These are phyloP conservation scores for Clarias magur DNA, from an alignment of 2,113 vertebrate genomes.

Conservation along the genomic window DNA sequence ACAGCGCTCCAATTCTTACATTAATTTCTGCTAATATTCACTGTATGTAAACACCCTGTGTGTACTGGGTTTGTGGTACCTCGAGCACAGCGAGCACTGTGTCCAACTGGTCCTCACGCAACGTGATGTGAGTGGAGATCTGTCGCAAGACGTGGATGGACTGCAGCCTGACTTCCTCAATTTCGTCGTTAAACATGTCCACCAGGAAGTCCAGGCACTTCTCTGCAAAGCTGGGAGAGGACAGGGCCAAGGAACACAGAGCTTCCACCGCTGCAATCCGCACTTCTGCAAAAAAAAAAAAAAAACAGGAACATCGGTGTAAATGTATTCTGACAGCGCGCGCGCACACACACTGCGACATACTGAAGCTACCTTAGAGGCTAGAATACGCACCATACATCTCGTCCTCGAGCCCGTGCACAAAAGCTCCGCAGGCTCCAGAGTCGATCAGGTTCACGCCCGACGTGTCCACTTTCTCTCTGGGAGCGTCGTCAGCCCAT, in stretches of 20 bases:
- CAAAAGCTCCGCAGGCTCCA: conserved; percentile 94
- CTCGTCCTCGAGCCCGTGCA: conserved; percentile 96
- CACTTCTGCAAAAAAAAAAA: conserved; percentile 77
- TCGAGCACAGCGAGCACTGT: conserved; percentile 93
- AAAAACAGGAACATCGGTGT: no score
- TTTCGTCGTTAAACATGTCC: conserved; percentile 99
- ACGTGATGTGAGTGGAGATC: conserved; percentile 91
- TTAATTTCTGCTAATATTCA: neutral
- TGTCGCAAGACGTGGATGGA: conserved; percentile 95
- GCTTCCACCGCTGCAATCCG: conserved; percentile 94
- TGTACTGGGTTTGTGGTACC: conserved; percentile 65
- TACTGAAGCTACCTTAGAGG: neutral
- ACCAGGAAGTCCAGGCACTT: conserved; percentile 98
- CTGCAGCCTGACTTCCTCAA: conserved; percentile 93
- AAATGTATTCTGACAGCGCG: neutral
- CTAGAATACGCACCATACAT: conserved; percentile 85
- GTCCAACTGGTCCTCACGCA: conserved; percentile 95
- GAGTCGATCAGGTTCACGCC: conserved; percentile 95
- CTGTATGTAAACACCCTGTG: neutral
- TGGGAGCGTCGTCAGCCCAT: conserved; percentile 96
- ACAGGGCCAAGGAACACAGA: conserved; percentile 87
- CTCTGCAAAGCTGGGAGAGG: conserved; percentile 88
- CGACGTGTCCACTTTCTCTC: conserved; percentile 89
- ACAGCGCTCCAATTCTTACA: neutral
- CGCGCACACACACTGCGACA: no score